These are phyloP conservation scores for Aleiodes leptofemur DNA, from an alignment of 2,888 invertebrate genomes.

Conservation along the genomic window DNA sequence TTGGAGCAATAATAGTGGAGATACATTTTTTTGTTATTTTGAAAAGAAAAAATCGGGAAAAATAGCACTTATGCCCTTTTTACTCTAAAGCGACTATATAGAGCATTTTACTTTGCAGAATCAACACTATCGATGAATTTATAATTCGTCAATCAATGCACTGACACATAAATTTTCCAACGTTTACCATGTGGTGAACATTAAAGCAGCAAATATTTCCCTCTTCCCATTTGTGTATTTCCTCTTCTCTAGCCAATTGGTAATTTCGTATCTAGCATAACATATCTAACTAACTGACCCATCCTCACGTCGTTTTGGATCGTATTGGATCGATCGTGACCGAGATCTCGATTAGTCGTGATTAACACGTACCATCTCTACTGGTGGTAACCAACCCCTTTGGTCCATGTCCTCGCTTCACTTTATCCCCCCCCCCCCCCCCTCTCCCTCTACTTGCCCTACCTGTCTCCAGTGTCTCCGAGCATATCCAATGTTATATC, in stretches of 20 bases:
- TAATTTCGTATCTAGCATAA: constrained; percentile 51
- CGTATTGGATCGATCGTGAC: constrained; percentile 51
- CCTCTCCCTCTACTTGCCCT: too few relatives aligned
- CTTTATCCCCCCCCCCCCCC: background rate
- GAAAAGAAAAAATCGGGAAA: too few relatives aligned
- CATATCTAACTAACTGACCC: constrained; percentile 54
- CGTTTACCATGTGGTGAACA: background rate
- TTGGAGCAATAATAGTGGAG: too few relatives aligned
- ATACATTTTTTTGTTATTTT: too few relatives aligned
- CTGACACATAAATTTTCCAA: too few relatives aligned
- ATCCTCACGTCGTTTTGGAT: constrained; percentile 49
- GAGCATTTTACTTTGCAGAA: too few relatives aligned
- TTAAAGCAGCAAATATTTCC: constrained; percentile 16
- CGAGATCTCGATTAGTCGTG: constrained; percentile 53
- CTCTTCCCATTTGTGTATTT: background rate
- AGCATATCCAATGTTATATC: constrained; percentile 16
- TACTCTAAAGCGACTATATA: too few relatives aligned
- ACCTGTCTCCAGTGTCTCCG: background rate
- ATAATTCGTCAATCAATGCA: too few relatives aligned
- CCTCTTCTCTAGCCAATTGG: constrained; percentile 39
- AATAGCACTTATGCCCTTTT: too few relatives aligned
- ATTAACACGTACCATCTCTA: constrained; percentile 49
- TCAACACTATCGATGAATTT: too few relatives aligned
- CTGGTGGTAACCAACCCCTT: constrained; percentile 2
- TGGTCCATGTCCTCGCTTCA: constrained; percentile 30